phyloP scores from a whole-genome alignment of 2,113 vertebrate genomes.

The Phoenicopterus ruber region DNA sequence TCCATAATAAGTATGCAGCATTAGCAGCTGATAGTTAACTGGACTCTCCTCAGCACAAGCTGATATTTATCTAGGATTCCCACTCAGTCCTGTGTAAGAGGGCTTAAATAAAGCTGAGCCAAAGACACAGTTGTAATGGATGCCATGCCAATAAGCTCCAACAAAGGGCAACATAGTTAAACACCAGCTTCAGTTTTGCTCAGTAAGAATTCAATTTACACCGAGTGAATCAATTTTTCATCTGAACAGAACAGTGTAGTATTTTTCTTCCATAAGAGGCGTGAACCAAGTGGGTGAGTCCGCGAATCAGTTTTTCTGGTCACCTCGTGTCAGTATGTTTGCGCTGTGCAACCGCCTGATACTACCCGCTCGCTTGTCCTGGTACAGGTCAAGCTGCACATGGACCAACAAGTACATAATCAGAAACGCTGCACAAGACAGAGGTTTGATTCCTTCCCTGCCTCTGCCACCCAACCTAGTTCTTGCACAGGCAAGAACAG shows the following conservation, averaged over 20 bases:
- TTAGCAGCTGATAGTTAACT: neutral
- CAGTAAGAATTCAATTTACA: neutral
- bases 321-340: neutral
- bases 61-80: conserved; percentile 20
- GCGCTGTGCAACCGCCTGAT: neutral
- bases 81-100: neutral
- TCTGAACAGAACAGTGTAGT: neutral
- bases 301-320: neutral
- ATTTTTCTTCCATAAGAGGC: neutral
- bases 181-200: neutral
- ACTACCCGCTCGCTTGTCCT: rapidly evolving
- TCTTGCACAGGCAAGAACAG: neutral
- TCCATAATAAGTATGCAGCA: neutral
- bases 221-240: neutral
- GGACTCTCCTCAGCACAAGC: conserved; percentile 12
- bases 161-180: neutral
- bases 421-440: neutral
- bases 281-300: neutral
- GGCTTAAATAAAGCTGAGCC: neutral
- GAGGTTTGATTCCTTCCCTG: neutral
- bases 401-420: rapidly evolving
- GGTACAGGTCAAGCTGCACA: neutral
- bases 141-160: neutral
- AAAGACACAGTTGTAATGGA: neutral
- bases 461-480: neutral